A percentile compares a stretch with the other conserved stretches of the same genome.
Conservation (phyloP, 2,113 vertebrate species). For the Athene cunicularia region DNA sequence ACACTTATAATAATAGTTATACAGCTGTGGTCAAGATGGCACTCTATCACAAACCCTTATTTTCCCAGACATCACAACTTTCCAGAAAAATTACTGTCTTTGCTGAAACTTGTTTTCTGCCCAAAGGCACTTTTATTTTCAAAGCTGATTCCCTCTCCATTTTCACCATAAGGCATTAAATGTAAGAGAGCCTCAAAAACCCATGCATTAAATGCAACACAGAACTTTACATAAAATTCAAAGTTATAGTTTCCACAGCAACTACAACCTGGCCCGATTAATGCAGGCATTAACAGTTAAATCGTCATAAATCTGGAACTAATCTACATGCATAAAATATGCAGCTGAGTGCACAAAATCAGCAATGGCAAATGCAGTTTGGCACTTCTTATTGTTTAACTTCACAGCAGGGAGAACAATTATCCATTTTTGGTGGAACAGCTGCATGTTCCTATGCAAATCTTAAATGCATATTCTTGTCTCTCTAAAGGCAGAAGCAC, state of each 20-base stretch:
- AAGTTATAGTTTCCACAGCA: slow-evolving; percentile 55
- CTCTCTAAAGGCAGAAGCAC: neutral
- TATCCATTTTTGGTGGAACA: slow-evolving; percentile 68
- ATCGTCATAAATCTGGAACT: slow-evolving; percentile 59
- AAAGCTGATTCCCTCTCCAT: accelerated
- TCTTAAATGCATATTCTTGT: slow-evolving; percentile 51
- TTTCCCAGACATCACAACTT: slow-evolving; percentile 44
- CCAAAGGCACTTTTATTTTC: neutral
- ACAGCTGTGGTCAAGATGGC: slow-evolving; percentile 24
- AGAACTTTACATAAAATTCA: slow-evolving; percentile 4
- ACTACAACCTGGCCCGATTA: slow-evolving; percentile 47
- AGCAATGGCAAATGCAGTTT: slow-evolving; percentile 65
- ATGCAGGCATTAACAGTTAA: slow-evolving; percentile 11
- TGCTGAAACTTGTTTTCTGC: neutral
- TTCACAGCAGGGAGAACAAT: slow-evolving; percentile 58
- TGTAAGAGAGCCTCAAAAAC: neutral
- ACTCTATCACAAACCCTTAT: slow-evolving; percentile 11
- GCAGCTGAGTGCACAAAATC: slow-evolving; percentile 66
- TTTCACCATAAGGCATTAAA: neutral
- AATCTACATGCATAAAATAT: slow-evolving; percentile 64
- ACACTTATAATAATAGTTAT: slow-evolving; percentile 44
- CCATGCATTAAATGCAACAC: neutral
- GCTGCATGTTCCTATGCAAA: slow-evolving; percentile 70
- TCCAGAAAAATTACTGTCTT: neutral
- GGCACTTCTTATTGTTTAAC: slow-evolving; percentile 68